Evolutionary conservation across 2,888 invertebrate genomes (phyloP).

Genomic region (Ochropleura leucogaster): DNA sequence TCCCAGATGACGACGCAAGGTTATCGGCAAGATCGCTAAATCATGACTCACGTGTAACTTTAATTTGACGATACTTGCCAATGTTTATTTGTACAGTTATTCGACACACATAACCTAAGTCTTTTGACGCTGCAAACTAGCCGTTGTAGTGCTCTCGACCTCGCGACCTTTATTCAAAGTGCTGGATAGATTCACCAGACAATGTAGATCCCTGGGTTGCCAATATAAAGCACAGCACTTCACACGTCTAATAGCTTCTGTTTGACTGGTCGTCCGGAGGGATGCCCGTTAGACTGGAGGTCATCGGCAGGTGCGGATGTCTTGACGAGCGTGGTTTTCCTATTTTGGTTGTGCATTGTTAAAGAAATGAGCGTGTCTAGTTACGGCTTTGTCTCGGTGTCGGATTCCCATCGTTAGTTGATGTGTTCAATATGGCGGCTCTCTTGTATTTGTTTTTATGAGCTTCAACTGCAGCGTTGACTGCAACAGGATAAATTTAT

Average conservation of each 20-base stretch:
- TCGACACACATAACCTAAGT: conserved; percentile 83
- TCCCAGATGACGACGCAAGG: conserved; percentile 54
- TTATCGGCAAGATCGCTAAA: conserved; percentile 64
- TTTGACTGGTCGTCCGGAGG: conserved; percentile 67
- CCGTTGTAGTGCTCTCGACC: conserved; percentile 85
- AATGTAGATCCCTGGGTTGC: conserved; percentile 66
- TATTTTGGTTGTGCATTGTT: conserved; percentile 87
- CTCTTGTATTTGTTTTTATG: conserved; percentile 41
- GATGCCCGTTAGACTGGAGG: conserved; percentile 86
- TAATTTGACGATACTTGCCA: conserved; percentile 84
- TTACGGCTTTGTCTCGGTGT: conserved; percentile 71
- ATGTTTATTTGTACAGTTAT: conserved; percentile 87
- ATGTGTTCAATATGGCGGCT: conserved; percentile 55
- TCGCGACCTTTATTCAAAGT: conserved; percentile 87
- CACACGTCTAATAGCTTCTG: conserved; percentile 49
- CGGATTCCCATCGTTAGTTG: conserved; percentile 71
- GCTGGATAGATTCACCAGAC: conserved; percentile 77
- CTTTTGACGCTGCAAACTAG: conserved; percentile 83
- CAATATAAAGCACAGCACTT: conserved; percentile 49
- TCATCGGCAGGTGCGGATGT: conserved; percentile 89
- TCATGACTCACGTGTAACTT: conserved; percentile 76
- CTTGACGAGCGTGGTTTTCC: conserved; percentile 86
- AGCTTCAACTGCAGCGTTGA: conserved; percentile 13
- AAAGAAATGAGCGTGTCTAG: conserved; percentile 78
- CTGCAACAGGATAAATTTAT: conserved; percentile 51